Evolutionary conservation across 2,797 vertebrate genomes (phyloP), one percentile per base, ranked within the genome.

Genomic region (Helicolenus hilgendorfi): DNA sequence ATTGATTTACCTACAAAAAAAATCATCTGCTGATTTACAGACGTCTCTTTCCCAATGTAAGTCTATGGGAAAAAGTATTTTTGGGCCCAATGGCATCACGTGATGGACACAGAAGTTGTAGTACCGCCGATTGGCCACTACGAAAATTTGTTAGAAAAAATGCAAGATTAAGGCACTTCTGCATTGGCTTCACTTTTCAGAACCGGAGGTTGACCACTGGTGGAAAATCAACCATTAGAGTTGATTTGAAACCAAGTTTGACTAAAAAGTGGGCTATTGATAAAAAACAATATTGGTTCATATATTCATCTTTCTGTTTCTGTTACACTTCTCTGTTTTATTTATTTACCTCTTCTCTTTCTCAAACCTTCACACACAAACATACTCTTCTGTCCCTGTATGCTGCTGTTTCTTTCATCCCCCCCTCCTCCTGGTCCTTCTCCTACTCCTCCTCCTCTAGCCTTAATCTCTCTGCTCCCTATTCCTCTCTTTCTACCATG

Each of bases 391-490:
- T 22, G 53, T 55, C n/a, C 53, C n/a, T 20, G 0, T 55, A 49
- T 49, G 45, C 45, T 49, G 53, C 53, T 0, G 53, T 22, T 22
- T 55, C 53, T 55, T 55, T 55, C 53, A 55, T 11, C 53, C 53
- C 53, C 35, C 63, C 56, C 70, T 70, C 49, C 26, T 20, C 24
- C n/a, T n/a, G n/a, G n/a, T n/a, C n/a, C n/a, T n/a, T n/a, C n/a
- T n/a, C n/a, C n/a, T n/a, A n/a, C n/a, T n/a, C n/a, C n/a, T n/a
- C n/a, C 24, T 20, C 76, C 63, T 10, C 62, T 64, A 64, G 41
- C 45, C 72, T 87, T 70, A 64, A 83, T 87, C 75, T 76, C 70
- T 49, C 33, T 65, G 15, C 80, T 83, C 68, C 35, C 35, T 58
- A 1, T 11, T 64, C 49, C 35, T 79, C 67, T 71, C 81, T 69